phyloP scores from a whole-genome alignment of 1,140 invertebrate species.

The Zaprionus lachaisei region DNA sequence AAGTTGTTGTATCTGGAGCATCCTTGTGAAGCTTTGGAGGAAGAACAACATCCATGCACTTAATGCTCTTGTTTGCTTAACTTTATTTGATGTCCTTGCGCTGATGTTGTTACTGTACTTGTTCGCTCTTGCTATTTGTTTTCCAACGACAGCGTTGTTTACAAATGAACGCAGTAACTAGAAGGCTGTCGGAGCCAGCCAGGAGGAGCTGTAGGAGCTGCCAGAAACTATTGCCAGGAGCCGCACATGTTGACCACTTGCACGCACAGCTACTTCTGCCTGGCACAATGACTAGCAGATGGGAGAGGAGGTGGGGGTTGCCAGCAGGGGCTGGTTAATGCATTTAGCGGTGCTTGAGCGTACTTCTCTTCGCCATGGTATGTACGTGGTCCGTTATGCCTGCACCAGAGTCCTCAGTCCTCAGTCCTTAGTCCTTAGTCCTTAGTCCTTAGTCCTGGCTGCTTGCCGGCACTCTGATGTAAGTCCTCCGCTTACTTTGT shows the following conservation, averaged over 20 bases:
- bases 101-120: constrained; percentile 37
- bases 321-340: constrained; percentile 53
- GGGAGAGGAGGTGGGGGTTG: not conserved
- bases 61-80: constrained; percentile 72
- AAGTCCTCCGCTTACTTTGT: constrained; percentile 59
- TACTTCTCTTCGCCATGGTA: constrained; percentile 16
- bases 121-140: constrained; percentile 56
- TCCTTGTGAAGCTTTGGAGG: constrained; percentile 9
- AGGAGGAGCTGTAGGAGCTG: constrained; percentile 3
- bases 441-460: constrained; percentile 6
- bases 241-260: constrained; percentile 31
- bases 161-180: constrained; percentile 57
- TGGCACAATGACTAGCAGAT: too few relatives aligned
- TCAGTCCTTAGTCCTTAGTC: constrained; percentile 14
- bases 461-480: constrained; percentile 7
- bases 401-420: constrained; percentile 12
- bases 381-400: constrained; percentile 31
- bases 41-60: constrained; percentile 63
- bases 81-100: constrained; percentile 64
- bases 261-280: constrained; percentile 18
- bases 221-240: constrained; percentile 15
- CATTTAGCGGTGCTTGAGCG: constrained; percentile 62
- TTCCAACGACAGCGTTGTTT: constrained; percentile 56
- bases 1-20: constrained; percentile 48
- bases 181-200: constrained; percentile 6